Evolutionary conservation across 2,113 vertebrate species (phyloP), one percentile per base, ranked within the genome.

Genomic region (Tragelaphus scriptus): DNA sequence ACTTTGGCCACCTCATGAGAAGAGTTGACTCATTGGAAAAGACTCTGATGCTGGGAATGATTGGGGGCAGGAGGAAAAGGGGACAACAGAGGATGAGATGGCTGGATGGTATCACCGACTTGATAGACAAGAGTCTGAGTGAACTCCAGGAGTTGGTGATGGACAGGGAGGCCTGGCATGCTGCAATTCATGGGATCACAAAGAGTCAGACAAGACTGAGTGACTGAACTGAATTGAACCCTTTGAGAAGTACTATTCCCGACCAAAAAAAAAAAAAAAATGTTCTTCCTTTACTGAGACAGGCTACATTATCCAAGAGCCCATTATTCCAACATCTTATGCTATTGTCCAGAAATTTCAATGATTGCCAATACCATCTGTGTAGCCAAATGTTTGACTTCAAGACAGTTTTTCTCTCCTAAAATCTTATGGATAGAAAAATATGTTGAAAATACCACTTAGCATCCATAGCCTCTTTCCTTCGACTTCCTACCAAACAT

Each of bases 311-410:
- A 77, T 59, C 53, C n/a, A 85, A 94, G 15, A 90, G 47, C 25
- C 36, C 26, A 96, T 79, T n/a, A 71, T 61, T 85, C 87, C 3
- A 84, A 5, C 75, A 44, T 92, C 75, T 81, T 90, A 75, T n/a
- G 47, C 19, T 59, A 88, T 47, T 94, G 53, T 96, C 65, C 12
- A 97, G 65, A 97, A 75, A 51, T 71, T 55, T 6, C 92, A 85
- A 32, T 92, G 93, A 68, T 61, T 94, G 17, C 44, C 84, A 97
- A 4, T 85, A 93, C 56, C 47, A 90, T 92, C 81, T 96, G 90
- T n/a, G 13, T 47, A 92, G 23, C 21, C 92, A 97, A 88, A 97
- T 92, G 85, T 92, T 96, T 85, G 56, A 55, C 16, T 95, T 65
- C 49, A n/a, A 77, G 63, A 71, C 47, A 51, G 71, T n/a, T 85